A percentile compares a stretch with the other conserved stretches of the same genome.
phyloP scores from a whole-genome alignment of 2,888 invertebrate species.

The Chrysotoxum bicinctum region DNA sequence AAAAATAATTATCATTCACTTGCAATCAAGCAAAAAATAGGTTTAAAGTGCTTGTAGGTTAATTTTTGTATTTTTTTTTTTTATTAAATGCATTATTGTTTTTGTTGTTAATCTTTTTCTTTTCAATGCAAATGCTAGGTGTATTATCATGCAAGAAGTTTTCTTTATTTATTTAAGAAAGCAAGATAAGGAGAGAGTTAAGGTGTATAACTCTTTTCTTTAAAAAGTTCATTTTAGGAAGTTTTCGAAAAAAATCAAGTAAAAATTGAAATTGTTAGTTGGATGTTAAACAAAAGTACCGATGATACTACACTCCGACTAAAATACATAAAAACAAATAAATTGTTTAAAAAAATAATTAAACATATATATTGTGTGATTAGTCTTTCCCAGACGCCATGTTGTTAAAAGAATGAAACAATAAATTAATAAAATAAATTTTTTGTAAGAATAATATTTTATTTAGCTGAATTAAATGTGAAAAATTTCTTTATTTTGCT shows the following conservation, averaged over 20 bases:
- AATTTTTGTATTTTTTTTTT: background rate
- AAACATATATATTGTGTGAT: constrained; percentile 78
- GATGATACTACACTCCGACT: constrained; percentile 53
- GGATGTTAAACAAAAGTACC: constrained; percentile 51
- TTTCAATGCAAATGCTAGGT: constrained; percentile 53
- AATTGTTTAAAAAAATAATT: constrained; percentile 42
- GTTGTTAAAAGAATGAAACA: constrained; percentile 73
- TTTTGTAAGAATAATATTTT: constrained; percentile 57
- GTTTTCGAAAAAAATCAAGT: constrained; percentile 27
- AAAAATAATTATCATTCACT: constrained; percentile 60
- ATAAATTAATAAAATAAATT: constrained; percentile 73
- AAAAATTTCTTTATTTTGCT: constrained; percentile 41
- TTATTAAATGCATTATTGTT: constrained; percentile 37
- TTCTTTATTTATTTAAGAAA: background rate
- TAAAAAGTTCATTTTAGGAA: constrained; percentile 3
- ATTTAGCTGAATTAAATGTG: constrained; percentile 62
- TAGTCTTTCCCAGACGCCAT: constrained; percentile 82
- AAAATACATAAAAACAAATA: constrained; percentile 47
- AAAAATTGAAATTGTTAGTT: constrained; percentile 51
- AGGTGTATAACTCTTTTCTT: background rate
- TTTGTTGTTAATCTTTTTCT: constrained; percentile 32
- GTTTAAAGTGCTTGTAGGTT: constrained; percentile 39
- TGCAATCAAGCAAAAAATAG: constrained; percentile 33
- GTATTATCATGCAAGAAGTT: constrained; percentile 55
- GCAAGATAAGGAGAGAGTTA: constrained; percentile 9